Conservation (phyloP, 1,140 invertebrate species). For the Gryon sp. region DNA sequence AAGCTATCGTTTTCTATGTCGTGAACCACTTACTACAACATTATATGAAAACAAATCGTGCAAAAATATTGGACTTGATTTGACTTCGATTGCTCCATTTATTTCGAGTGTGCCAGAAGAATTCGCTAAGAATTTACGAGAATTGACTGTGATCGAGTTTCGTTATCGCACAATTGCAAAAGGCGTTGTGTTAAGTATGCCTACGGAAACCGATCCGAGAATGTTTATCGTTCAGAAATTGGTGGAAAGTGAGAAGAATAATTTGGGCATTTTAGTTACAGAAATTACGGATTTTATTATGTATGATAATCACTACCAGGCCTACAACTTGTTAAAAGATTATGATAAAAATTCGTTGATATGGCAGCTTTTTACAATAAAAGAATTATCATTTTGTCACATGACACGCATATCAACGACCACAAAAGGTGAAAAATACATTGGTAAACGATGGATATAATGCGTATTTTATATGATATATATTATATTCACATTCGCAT, state of each 20-base stretch:
- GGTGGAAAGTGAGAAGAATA: background rate
- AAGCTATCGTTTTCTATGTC: background rate
- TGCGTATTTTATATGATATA: no score
- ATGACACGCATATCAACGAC: background rate
- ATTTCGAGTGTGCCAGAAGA: background rate
- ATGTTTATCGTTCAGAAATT: background rate
- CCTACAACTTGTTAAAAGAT: background rate
- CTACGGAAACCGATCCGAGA: background rate
- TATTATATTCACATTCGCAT: no score
- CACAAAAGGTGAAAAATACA: no score
- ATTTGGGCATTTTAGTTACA: background rate
- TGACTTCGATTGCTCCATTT: background rate
- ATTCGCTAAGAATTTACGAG: background rate
- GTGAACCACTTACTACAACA: background rate
- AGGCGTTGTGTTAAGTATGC: background rate
- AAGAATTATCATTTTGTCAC: background rate
- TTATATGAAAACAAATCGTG: background rate
- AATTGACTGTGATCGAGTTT: background rate
- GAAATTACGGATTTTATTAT: background rate
- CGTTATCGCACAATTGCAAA: background rate
- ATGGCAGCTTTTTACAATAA: background rate
- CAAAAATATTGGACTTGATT: background rate
- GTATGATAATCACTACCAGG: background rate
- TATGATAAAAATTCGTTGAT: background rate
- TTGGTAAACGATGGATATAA: no score